Base-by-base conservation (phyloP, 2,797 vertebrate species). In the Craterocephalus amniculus region DNA sequence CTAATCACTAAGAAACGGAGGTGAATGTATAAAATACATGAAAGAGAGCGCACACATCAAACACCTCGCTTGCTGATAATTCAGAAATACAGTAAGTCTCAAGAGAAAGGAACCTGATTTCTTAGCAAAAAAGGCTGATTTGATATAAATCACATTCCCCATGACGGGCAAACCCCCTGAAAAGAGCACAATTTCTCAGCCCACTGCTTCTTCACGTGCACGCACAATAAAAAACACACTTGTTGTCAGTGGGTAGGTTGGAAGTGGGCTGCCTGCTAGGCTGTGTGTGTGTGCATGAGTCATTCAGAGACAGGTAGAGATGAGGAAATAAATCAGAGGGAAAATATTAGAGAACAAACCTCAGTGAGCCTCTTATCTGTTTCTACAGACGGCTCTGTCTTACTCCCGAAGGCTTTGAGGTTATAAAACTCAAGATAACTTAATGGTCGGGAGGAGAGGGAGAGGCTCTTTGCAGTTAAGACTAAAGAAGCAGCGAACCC, bases 61-160 rank as follows among this genome's bases (percentile, higher is more conserved):
- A 4, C 70, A 34, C 26, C 45, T 6, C 74, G 72, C 74, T 73
- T 85, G 88, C 89, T 91, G 88, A 90, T 87, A 74, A 70, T 38
- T 81, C 78, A 83, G 71, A 88, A 90, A 87, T n/a, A n/a, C n/a
- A n/a, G n/a, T 55, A 70, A 68, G 66, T 70, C 1, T 56, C 58
- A 78, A 72, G 68, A 78, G 68, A 72, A 69, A 64, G 20, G 73
- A 81, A 71, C 48, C 62, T 35, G 63, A 74, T 84, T 67, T 85
- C 75, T 82, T 67, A 61, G 78, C 78, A 78, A 78, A 71, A 78
- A 77, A 60, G 69, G 80, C 67, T 85, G 85, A 88, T 78, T 84
- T 87, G 75, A 87, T 85, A 88, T 84, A 86, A 90, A 83, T 88
- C 88, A 82, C 52, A 85, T 80, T 86, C 81, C 76, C 70, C 35